Percentiles rank a stretch among this genome's conserved stretches.
Conservation (phyloP, 2,113 vertebrate genomes). For the Ceuthmochares aereus region DNA sequence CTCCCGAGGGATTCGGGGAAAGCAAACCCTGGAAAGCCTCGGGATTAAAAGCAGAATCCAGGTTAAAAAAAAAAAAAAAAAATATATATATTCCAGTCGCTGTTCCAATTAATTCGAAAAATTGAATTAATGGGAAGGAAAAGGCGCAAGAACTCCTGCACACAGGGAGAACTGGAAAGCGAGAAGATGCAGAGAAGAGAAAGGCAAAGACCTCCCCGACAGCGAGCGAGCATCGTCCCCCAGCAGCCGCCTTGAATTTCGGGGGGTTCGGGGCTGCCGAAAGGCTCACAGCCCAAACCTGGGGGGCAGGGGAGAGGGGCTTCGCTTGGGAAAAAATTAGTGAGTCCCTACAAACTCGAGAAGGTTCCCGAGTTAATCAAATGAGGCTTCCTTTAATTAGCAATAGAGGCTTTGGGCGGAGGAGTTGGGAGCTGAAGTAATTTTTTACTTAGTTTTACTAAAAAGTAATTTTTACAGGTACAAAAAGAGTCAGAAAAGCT, state of each 20-base stretch:
- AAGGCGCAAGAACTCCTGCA: accelerated
- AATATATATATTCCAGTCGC: background rate
- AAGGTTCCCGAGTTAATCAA: background rate
- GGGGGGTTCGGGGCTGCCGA: accelerated
- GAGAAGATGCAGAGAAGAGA: background rate
- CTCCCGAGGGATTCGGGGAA: background rate
- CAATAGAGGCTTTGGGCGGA: background rate
- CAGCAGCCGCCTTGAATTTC: background rate
- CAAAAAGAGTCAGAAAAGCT: background rate
- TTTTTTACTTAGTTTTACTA: no score
- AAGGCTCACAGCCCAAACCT: background rate
- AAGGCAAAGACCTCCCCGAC: background rate
- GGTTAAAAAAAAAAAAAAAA: background rate
- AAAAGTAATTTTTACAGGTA: background rate
- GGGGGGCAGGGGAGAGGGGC: background rate
- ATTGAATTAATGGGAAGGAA: background rate
- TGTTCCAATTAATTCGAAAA: background rate
- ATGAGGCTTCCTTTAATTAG: background rate
- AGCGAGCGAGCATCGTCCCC: background rate
- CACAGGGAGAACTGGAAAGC: background rate
- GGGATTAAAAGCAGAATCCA: background rate
- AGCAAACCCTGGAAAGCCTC: background rate
- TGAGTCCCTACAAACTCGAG: background rate
- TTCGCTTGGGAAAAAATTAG: background rate
- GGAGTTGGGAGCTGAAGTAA: background rate